Conservation (phyloP, 37 sponge, comb jelly and placozoan species). For the Oopsacas minuta region DNA sequence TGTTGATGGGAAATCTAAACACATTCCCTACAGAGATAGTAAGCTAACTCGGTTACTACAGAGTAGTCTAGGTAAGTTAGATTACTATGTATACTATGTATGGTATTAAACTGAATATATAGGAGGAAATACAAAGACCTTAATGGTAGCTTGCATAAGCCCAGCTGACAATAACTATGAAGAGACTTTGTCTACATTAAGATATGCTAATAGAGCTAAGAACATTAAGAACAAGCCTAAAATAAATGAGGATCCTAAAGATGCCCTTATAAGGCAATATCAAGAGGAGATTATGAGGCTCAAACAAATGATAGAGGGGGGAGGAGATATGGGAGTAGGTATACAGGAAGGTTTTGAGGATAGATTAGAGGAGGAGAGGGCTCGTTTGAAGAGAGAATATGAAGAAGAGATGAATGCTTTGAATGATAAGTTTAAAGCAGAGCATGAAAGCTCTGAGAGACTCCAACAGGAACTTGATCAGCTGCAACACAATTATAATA, state of each 20-base stretch:
- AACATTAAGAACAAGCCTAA: constrained; percentile 98
- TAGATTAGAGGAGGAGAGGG: constrained; percentile 23
- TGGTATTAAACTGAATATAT: not conserved
- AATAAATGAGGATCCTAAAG: constrained; percentile 95
- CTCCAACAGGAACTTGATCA: constrained; percentile 58
- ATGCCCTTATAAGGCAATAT: constrained; percentile 86
- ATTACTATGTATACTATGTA: not conserved
- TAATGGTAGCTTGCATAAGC: constrained; percentile 95
- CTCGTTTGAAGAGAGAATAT: constrained; percentile 40
- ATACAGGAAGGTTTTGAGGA: constrained; percentile 9
- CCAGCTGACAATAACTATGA: constrained; percentile 98
- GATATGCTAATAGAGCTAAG: constrained; percentile 81
- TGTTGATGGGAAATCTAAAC: constrained; percentile 91
- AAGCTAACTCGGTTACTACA: constrained; percentile 92
- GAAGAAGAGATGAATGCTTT: constrained; percentile 56
- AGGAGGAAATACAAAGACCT: constrained; percentile 95
- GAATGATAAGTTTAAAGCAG: constrained; percentile 49
- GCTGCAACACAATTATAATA: constrained; percentile 21
- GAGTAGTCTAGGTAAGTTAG: constrained; percentile 35
- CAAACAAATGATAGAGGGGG: constrained; percentile 67
- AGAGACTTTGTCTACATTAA: constrained; percentile 71
- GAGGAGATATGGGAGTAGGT: not conserved
- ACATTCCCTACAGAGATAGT: constrained; percentile 92
- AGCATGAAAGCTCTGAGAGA: constrained; percentile 38
- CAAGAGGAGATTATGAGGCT: constrained; percentile 77